Conservation (phyloP, 2,797 vertebrate genomes). For the Micropoecilia bifurca region DNA sequence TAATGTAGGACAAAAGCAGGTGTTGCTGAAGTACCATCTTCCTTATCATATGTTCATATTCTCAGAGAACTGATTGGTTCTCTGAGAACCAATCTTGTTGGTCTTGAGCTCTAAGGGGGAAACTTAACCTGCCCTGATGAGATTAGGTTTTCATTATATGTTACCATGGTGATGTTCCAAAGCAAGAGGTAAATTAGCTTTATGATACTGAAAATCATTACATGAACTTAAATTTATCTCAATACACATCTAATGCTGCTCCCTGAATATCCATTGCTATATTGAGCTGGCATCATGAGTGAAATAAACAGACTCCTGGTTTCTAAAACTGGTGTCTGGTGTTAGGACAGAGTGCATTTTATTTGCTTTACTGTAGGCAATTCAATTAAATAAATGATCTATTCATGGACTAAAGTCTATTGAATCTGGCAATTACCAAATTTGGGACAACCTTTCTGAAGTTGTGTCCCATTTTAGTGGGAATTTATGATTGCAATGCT, state of each 20-base stretch:
- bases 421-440: background rate
- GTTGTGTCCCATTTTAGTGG: background rate
- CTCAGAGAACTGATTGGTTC: background rate
- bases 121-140: background rate
- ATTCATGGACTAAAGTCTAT: background rate
- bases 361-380: background rate
- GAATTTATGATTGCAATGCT: background rate
- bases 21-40: background rate
- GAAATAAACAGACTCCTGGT: background rate
- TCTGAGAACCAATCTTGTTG: background rate
- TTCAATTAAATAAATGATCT: background rate
- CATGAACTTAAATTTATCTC: background rate
- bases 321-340: background rate
- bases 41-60: background rate
- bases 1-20: background rate
- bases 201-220: background rate
- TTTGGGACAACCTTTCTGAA: background rate
- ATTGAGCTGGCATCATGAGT: background rate
- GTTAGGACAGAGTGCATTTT: no score
- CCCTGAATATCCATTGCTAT: background rate
- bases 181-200: background rate
- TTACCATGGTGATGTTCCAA: background rate
- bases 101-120: background rate
- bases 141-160: background rate
- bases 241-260: background rate